Evolutionary conservation across 2,888 invertebrate genomes (phyloP).

Genomic region (Drosophila ustulata): DNA sequence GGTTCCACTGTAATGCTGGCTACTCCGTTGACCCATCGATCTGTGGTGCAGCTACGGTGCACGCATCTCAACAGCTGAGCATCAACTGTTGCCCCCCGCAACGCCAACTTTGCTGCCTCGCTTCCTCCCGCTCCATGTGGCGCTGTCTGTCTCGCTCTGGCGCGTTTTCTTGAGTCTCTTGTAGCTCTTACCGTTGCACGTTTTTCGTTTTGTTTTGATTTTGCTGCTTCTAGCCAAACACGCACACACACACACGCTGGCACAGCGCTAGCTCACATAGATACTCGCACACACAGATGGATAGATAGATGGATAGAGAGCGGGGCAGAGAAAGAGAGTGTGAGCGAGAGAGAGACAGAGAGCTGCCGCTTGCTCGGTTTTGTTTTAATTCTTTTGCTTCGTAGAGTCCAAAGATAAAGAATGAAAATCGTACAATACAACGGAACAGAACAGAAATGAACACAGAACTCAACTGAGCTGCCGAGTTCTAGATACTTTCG

Average conservation of each 20-base stretch:
- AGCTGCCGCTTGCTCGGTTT: slow-evolving; percentile 57
- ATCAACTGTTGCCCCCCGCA: slow-evolving; percentile 15
- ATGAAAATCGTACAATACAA: slow-evolving; percentile 54
- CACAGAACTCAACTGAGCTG: slow-evolving; percentile 34
- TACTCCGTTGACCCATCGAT: slow-evolving; percentile 31
- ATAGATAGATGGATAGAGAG: slow-evolving; percentile 8
- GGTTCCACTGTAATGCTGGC: slow-evolving; percentile 19
- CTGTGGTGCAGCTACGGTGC: slow-evolving; percentile 24
- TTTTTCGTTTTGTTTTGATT: slow-evolving; percentile 79
- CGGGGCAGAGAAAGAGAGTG: not conserved
- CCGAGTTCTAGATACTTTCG: slow-evolving; percentile 83
- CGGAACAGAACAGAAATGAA: slow-evolving; percentile 17
- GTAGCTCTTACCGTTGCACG: slow-evolving; percentile 67
- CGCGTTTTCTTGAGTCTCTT: slow-evolving; percentile 23
- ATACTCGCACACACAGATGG: slow-evolving; percentile 31
- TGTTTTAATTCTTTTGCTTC: slow-evolving; percentile 80
- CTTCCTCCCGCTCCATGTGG: not conserved
- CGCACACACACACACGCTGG: slow-evolving; percentile 14
- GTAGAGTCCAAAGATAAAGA: slow-evolving; percentile 66
- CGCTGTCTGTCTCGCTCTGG: slow-evolving; percentile 5
- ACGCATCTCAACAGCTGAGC: slow-evolving; percentile 45
- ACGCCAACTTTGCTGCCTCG: not conserved
- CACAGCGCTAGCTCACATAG: slow-evolving; percentile 37
- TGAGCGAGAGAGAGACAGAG: slow-evolving; percentile 6
- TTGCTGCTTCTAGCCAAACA: slow-evolving; percentile 63